A percentile compares a stretch with the other conserved stretches of the same genome.
phyloP scores from a whole-genome alignment of 2,888 invertebrate genomes.

The Malthinus flaveolus region DNA sequence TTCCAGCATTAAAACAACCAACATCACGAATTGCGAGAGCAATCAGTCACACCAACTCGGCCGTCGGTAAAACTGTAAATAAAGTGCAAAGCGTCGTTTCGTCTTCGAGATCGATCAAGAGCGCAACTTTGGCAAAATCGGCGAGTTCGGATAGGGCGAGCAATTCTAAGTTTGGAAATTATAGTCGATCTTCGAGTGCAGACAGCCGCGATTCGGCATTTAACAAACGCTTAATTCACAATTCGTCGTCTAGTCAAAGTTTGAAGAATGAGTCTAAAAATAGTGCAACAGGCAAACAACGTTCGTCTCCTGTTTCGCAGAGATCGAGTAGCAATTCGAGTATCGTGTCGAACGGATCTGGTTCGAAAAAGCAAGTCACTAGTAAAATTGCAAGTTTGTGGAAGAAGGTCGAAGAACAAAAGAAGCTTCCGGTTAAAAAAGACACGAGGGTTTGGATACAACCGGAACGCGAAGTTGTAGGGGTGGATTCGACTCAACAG shows the following conservation, averaged over 20 bases:
- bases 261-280: slow-evolving; percentile 54
- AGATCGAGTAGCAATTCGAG: slow-evolving; percentile 65
- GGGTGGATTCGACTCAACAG: slow-evolving; percentile 50
- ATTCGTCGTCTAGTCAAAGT: slow-evolving; percentile 61
- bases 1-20: slow-evolving; percentile 44
- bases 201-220: slow-evolving; percentile 46
- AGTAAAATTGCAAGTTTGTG: slow-evolving; percentile 81
- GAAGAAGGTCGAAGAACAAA: slow-evolving; percentile 75
- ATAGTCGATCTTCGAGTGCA: slow-evolving; percentile 51
- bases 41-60: slow-evolving; percentile 45
- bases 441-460: slow-evolving; percentile 52
- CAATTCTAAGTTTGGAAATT: slow-evolving; percentile 36
- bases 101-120: slow-evolving; percentile 37
- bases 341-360: slow-evolving; percentile 57
- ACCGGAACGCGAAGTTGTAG: slow-evolving; percentile 12
- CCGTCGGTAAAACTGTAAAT: slow-evolving; percentile 51
- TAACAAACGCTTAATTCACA: slow-evolving; percentile 50
- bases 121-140: slow-evolving; percentile 38
- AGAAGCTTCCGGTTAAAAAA: slow-evolving; percentile 59
- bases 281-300: slow-evolving; percentile 16
- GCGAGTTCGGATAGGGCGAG: slow-evolving; percentile 44
- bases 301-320: slow-evolving; percentile 41
- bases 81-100: slow-evolving; percentile 51
- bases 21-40: slow-evolving; percentile 43
- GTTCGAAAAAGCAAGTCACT: slow-evolving; percentile 64